Base-by-base conservation (phyloP, 2,797 vertebrate genomes). In the Sardinella longiceps region DNA sequence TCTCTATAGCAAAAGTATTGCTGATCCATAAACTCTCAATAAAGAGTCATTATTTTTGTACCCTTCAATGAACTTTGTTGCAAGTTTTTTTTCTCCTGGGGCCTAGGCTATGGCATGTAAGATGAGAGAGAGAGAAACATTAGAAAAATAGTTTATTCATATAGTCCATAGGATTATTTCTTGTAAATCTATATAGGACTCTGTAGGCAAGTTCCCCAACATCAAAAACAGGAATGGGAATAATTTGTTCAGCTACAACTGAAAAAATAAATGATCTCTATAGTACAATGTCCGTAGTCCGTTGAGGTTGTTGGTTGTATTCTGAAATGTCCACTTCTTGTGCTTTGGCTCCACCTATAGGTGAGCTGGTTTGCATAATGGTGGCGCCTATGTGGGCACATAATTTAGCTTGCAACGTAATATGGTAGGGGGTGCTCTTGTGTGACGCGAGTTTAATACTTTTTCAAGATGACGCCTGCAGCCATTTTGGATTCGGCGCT, bases 11-110 rank as follows among this genome's bases (percentile, higher is more conserved):
- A 74, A 30, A 74, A 0, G 37, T 70, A 74, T 74, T 30, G 66
- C 30, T 74, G 66, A 74, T 33, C 18, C 5, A 37, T 56, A 20
- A 39, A 74, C 66, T 74, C 66, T 39, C 20, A 74, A 74, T 74
- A 74, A 74, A 74, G 30, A 74, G 14, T 39, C 37, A 39, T 74
- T 74, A 74, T 74, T 74, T 74, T 74, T 74, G 30, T 74, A 74
- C 66, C 66, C 66, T 74, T 70, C 14, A 74, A 15, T 1, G 3
- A 74, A 74, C 3, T 18, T 74, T 37, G 3, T 37, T 74, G 11
- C 3, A 12, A 66, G 9, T 66, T 2, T 66, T 33, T 58, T 28
- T 58, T 70, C 12, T 33, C 1, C n/a, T n/a, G n/a, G n/a, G n/a
- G n/a, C n/a, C n/a, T n/a, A n/a, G n/a, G n/a, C n/a, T 70, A 25